phyloP scores from a whole-genome alignment of 2,888 invertebrate species.

The Pristionchus exspectatus region DNA sequence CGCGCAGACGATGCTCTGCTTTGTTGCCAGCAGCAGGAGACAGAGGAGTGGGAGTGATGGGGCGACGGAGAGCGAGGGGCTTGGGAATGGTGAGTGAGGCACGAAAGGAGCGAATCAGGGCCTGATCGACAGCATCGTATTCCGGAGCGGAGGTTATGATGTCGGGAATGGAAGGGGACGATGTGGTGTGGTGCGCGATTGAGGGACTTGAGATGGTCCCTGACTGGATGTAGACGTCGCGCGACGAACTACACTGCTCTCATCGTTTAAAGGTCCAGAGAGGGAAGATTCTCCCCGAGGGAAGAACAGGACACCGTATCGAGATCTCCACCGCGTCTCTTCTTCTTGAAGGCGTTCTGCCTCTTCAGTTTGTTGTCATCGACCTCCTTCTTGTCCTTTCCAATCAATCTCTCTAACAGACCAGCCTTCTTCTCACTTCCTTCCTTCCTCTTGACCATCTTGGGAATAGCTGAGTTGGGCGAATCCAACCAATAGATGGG shows the following conservation, averaged over 20 bases:
- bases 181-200: constrained; percentile 60
- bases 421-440: neutral
- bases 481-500: constrained; percentile 55
- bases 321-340: neutral
- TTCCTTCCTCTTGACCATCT: constrained; percentile 27
- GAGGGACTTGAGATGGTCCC: constrained; percentile 56
- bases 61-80: constrained; percentile 61
- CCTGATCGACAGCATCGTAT: constrained; percentile 63
- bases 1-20: constrained; percentile 45
- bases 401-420: neutral
- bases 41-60: constrained; percentile 27
- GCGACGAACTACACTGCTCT: constrained; percentile 67
- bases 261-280: constrained; percentile 57
- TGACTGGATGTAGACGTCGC: constrained; percentile 70
- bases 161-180: constrained; percentile 61
- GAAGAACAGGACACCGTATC: neutral
- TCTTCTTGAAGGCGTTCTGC: constrained; percentile 55
- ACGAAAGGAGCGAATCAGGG: constrained; percentile 69
- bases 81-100: constrained; percentile 69
- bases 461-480: neutral
- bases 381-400: constrained; percentile 24
- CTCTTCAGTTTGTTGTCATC: constrained; percentile 42
- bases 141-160: constrained; percentile 59
- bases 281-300: neutral
- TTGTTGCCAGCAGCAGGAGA: neutral